Evolutionary conservation across 2,797 vertebrate genomes (phyloP), one percentile per base, ranked within the genome.

Genomic region (Crenuchus spilurus): DNA sequence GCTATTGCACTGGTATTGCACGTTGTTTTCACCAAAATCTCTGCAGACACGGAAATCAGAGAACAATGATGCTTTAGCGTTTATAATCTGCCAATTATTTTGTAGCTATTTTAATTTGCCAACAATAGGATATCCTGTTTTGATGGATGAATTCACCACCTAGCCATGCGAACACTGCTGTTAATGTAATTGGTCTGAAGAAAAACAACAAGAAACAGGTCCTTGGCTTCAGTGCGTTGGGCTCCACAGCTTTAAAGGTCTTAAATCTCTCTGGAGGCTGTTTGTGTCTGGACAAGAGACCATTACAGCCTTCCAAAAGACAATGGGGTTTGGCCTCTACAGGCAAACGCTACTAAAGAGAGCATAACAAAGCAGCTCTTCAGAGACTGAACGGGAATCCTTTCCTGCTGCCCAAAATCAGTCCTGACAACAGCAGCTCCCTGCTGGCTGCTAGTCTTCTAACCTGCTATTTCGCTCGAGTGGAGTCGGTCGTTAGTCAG

Each of bases 1-100:
- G 28, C 28, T 39, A 73, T 82, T 82, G 77, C 80, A 75, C 58
- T 18, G 28, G 67, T 68, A 77, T 80, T 82, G 80, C 80, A 28
- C 72, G 57, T n/a, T 71, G 60, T 48, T 70, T 44, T 66, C 14
- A 20, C 11, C 3, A 9, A 30, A 2, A 14, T 28, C 16, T n/a
- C 44, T 13, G 3, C 57, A 28, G 22, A 42, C 46, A 24, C 0
- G 3, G 9, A 48, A 58, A 68, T 44, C 10, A 22, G 39, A 58
- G 26, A 57, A 63, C 16, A 46, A 64, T 28, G 65, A 16, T 30
- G 35, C 37, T 75, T 74, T 44, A n/a, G 20, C 1, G 70, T 57
- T 60, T 61, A 28, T 51, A 60, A 58, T 41, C 30, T 41, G 35
- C 35, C 35, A 4, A 37, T 37, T 37, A 4, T 4, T 37, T 37